These are phyloP conservation scores for Trichogramma pretiosum DNA, from an alignment of 1,140 invertebrate species.

Conservation along the genomic window DNA sequence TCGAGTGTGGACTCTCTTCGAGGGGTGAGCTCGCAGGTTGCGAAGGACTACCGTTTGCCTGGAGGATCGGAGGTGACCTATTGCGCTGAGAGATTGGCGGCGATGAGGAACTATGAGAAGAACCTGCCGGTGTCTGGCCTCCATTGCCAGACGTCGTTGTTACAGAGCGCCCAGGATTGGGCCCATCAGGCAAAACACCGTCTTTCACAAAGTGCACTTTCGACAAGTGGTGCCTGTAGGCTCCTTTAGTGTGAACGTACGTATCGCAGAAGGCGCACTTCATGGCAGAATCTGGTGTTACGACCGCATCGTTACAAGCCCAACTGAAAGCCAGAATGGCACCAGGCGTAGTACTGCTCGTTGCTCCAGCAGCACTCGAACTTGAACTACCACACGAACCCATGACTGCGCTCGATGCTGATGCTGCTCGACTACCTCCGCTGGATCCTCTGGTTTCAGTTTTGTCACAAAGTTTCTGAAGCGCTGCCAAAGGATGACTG, in stretches of 20 bases:
- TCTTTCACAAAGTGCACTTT: conserved; percentile 97
- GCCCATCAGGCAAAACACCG: conserved; percentile 66
- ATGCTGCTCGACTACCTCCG: conserved; percentile 25
- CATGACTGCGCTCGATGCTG: conserved; percentile 21
- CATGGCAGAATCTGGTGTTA: conserved; percentile 78
- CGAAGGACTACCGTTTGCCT: conserved; percentile 46
- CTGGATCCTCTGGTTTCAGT: conserved; percentile 60
- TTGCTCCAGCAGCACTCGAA: conserved; percentile 26
- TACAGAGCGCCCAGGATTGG: conserved; percentile 48
- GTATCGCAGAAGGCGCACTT: conserved; percentile 96
- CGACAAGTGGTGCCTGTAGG: conserved; percentile 90
- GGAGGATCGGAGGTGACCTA: conserved; percentile 45
- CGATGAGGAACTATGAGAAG: conserved; percentile 31
- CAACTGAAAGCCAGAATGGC: conserved; percentile 85
- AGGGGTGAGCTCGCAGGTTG: conserved; percentile 47
- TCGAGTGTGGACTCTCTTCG: conserved; percentile 89
- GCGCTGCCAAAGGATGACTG: conserved; percentile 80
- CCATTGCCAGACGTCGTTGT: conserved; percentile 36
- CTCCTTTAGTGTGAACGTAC: conserved; percentile 91
- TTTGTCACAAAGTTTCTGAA: conserved; percentile 92
- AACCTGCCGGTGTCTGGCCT: conserved; percentile 42
- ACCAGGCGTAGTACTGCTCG: conserved; percentile 55
- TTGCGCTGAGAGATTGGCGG: conserved; percentile 39
- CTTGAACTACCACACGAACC: conserved; percentile 22
- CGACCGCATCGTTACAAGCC: conserved; percentile 85